phyloP scores from a whole-genome alignment of 2,113 vertebrate species.

The Isurus oxyrinchus region DNA sequence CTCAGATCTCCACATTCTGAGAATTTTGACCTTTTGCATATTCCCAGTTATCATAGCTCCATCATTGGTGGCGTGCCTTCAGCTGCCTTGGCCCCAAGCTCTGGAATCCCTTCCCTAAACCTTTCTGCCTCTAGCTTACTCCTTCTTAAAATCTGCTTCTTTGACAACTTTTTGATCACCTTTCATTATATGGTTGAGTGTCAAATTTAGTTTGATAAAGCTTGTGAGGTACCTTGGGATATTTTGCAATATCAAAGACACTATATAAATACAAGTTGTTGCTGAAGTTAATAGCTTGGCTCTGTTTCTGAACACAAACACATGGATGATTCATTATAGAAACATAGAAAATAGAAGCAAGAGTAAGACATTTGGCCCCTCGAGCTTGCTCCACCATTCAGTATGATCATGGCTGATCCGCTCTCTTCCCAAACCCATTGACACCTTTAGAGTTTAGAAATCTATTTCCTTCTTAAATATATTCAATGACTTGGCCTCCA shows the following conservation, averaged over 20 bases:
- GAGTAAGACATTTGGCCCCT: no score
- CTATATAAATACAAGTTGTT: neutral
- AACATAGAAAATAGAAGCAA: no score
- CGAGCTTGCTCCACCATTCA: no score
- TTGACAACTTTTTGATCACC: neutral
- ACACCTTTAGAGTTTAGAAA: no score
- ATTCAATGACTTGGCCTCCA: no score
- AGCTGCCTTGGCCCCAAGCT: neutral
- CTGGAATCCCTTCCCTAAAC: neutral
- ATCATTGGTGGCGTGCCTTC: neutral
- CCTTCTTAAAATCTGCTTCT: neutral
- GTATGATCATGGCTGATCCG: no score
- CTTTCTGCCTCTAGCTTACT: neutral
- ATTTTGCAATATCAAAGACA: neutral
- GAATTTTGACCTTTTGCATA: neutral
- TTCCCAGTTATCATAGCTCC: neutral
- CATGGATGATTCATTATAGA: neutral
- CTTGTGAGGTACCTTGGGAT: neutral
- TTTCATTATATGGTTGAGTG: neutral
- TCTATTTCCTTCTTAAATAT: no score
- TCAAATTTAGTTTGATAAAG: neutral
- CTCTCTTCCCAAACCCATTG: no score
- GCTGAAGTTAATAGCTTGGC: neutral
- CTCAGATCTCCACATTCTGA: neutral
- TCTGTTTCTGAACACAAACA: neutral